Base-by-base conservation (phyloP, 2,888 invertebrate species). In the Eumacrocentrus americanus region DNA sequence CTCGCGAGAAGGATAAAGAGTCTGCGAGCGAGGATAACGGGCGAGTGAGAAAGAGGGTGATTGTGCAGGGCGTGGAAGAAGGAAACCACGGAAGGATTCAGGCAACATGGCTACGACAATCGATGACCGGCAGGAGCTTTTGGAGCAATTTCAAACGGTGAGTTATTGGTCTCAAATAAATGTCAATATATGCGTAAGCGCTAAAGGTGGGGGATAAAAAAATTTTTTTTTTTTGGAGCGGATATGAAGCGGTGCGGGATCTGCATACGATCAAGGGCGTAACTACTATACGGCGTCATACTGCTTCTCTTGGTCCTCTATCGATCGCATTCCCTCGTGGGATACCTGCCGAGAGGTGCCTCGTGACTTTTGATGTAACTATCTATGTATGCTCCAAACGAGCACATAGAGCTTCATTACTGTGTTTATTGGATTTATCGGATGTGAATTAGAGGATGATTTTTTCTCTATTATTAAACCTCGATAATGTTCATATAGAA, bases 111-210 rank as follows among this genome's bases (percentile, higher is more conserved):
- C 80, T 73, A 79, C 80, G 69, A 66, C 78, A 68, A 75, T 77
- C 70, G 80, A 80, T 74, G 79, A 79, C 73, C 79, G 77, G 73
- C 78, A 79, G 72, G 80, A 80, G 65, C 70, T 80, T 65, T 69
- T 79, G 62, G 78, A 80, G 64, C 76, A 79, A 59, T 80, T 80
- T 64, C 75, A 72, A 67, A 72, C 75, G 70, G 80, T 80, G 63
- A 78, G 78, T 76, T 34, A 23, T 55, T 18, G 7, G 16, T 44
- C 2, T 11, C 7, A 44, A 20, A 22, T 20, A 25, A 1, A 11
- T 20, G 7, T 47, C 1, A 3, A 3, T 16, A 5, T 1, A 11
- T 16, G 18, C 7, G 3, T 16, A 16, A 18, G 16, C 22, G 25
- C 18, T n/a, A 14, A 5, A 44, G 14, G 18, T 3, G n/a, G 9